A percentile compares a stretch with the other conserved stretches of the same genome.
Conservation (phyloP, 2,113 vertebrate genomes). For the Gulo gulo region DNA sequence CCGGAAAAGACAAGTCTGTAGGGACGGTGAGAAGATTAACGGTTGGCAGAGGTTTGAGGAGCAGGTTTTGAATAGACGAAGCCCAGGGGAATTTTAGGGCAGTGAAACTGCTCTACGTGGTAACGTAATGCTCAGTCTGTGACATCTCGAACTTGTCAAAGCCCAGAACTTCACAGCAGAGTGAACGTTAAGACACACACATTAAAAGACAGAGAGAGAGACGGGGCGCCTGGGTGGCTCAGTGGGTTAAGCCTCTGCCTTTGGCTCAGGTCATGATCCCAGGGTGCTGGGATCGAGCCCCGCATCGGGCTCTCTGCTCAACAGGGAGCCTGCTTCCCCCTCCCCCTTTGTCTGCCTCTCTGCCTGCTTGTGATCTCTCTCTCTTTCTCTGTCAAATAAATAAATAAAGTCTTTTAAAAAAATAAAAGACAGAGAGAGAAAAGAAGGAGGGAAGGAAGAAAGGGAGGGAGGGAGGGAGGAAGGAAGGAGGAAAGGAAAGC, state of each 20-base stretch:
- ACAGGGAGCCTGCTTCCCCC: too few species aligned
- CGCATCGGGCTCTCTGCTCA: too few species aligned
- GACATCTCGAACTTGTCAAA: neutral
- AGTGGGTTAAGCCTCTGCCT: too few species aligned
- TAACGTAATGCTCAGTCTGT: neutral
- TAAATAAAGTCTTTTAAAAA: too few species aligned
- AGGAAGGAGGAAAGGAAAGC: neutral
- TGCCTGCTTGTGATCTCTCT: too few species aligned
- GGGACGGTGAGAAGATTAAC: neutral
- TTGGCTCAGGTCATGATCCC: too few species aligned
- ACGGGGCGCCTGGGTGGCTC: too few species aligned
- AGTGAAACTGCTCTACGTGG: neutral
- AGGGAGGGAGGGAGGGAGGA: too few species aligned
- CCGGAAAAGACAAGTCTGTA: neutral
- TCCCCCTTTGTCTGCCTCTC: too few species aligned
- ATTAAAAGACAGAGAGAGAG: accelerated
- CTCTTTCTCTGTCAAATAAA: too few species aligned
- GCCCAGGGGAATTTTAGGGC: neutral
- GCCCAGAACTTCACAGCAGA: neutral
- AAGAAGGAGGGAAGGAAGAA: neutral
- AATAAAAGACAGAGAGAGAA: too few species aligned
- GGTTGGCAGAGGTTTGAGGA: neutral
- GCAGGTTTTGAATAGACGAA: neutral
- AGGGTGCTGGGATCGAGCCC: too few species aligned
- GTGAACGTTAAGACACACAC: neutral